Evolutionary conservation across 2,888 invertebrate genomes (phyloP).

Genomic region (Drosophila nr. perissopoda): DNA sequence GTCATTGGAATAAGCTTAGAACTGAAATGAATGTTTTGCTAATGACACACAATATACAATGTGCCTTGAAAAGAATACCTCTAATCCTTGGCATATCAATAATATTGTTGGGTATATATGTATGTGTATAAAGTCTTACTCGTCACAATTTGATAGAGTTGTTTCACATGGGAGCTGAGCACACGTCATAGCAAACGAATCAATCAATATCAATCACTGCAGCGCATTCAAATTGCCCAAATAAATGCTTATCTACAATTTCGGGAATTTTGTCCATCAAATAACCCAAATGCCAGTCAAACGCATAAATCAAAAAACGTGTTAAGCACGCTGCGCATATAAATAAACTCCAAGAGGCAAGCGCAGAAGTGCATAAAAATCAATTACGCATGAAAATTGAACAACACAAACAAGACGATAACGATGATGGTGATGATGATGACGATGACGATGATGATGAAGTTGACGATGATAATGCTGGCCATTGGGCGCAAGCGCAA

Average conservation of each 20-base stretch:
- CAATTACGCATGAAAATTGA: constrained; percentile 78
- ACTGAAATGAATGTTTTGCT: constrained; percentile 30
- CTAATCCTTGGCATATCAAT: not conserved
- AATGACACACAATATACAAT: constrained; percentile 37
- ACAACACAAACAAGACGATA: constrained; percentile 16
- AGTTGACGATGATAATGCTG: not conserved
- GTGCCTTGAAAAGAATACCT: constrained; percentile 1
- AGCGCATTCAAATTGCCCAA: constrained; percentile 23
- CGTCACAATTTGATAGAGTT: not conserved
- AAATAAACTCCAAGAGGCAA: constrained; percentile 35
- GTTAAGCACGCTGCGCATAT: constrained; percentile 67
- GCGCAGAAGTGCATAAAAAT: constrained; percentile 66
- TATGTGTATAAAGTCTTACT: no score
- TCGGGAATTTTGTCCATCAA: constrained; percentile 29
- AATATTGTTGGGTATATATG: not conserved
- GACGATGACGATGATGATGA: not conserved
- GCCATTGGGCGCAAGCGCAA: not conserved
- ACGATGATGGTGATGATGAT: constrained; percentile 6
- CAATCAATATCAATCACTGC: constrained; percentile 31
- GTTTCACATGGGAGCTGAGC: not conserved
- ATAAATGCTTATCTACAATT: constrained; percentile 31
- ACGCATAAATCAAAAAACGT: constrained; percentile 51
- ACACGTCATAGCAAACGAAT: constrained; percentile 6
- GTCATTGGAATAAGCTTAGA: constrained; percentile 39
- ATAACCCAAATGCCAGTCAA: constrained; percentile 61